phyloP scores from a whole-genome alignment of 1,140 invertebrate genomes.

The Linepithema humile region DNA sequence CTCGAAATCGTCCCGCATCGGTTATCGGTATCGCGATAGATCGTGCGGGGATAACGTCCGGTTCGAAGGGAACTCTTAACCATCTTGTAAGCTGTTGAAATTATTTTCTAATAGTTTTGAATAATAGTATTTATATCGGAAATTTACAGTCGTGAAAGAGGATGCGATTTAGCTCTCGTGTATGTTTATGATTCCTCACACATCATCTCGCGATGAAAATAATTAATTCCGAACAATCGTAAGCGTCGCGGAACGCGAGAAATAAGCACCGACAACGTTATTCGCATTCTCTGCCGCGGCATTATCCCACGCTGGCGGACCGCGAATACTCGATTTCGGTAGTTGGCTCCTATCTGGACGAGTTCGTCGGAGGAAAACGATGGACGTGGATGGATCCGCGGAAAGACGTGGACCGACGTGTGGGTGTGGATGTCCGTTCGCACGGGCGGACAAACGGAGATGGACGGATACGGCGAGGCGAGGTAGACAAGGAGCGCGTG shows the following conservation, averaged over 20 bases:
- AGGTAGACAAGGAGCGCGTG: constrained; percentile 28
- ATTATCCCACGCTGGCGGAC: constrained; percentile 53
- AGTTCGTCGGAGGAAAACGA: constrained; percentile 60
- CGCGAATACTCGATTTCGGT: constrained; percentile 70
- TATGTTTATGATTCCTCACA: not conserved
- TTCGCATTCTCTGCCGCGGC: not conserved
- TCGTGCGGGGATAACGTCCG: constrained; percentile 27
- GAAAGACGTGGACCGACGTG: constrained; percentile 57
- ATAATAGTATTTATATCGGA: not conserved
- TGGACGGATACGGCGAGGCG: constrained; percentile 19
- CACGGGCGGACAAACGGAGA: constrained; percentile 19
- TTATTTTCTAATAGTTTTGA: not conserved
- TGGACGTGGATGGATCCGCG: constrained; percentile 66
- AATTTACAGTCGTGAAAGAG: not conserved
- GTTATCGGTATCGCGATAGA: not conserved
- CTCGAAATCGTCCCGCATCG: not conserved
- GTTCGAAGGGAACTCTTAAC: not conserved
- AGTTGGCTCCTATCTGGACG: constrained; percentile 58
- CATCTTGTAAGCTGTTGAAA: constrained; percentile 3
- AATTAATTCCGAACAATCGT: constrained; percentile 31
- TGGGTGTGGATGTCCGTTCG: constrained; percentile 51
- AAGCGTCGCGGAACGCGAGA: not conserved
- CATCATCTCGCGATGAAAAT: not conserved
- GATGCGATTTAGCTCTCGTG: not conserved
- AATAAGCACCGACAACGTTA: not conserved